phyloP scores from a whole-genome alignment of 2,797 vertebrate species.

The Dipus sagitta region DNA sequence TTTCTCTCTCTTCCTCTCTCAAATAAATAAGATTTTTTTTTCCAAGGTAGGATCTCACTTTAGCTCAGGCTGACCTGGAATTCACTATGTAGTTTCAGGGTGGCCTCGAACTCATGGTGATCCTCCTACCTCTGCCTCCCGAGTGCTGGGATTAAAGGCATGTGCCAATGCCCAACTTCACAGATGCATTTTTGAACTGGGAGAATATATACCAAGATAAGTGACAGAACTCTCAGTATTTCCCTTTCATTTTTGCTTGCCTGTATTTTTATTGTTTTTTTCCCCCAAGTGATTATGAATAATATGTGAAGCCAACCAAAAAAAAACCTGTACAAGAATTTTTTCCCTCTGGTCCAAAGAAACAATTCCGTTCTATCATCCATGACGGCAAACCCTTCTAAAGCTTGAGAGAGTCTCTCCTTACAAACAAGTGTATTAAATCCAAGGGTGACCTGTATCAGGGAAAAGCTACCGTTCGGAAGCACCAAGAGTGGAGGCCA shows the following conservation, averaged over 20 bases:
- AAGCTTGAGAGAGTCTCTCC: not conserved
- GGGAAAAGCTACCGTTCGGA: not conserved
- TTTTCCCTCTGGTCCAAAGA: conserved; percentile 35
- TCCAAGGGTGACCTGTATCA: not conserved
- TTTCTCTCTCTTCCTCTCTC: too few relatives aligned
- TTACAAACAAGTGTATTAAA: conserved; percentile 26
- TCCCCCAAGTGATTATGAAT: conserved; percentile 21
- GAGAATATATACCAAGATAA: conserved; percentile 29
- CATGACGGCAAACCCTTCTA: conserved; percentile 9
- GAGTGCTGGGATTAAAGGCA: too few relatives aligned
- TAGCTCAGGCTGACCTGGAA: too few relatives aligned
- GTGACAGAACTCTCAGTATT: not conserved
- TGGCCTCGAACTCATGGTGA: too few relatives aligned
- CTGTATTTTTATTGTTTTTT: conserved; percentile 18
- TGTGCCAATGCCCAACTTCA: not conserved
- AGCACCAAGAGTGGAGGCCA: not conserved
- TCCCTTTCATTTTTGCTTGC: conserved; percentile 38
- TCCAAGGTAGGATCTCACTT: too few relatives aligned
- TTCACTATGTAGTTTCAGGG: too few relatives aligned
- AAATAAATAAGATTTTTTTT: too few relatives aligned
- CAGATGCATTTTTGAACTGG: not conserved
- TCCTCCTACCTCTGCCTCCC: too few relatives aligned
- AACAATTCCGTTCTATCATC: not conserved
- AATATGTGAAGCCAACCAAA: conserved; percentile 39
- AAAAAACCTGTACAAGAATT: not conserved